Percentiles rank a stretch among this genome's conserved stretches.
Evolutionary conservation across 2,888 invertebrate species (phyloP).

Genomic region (Diachrysia chrysitis): DNA sequence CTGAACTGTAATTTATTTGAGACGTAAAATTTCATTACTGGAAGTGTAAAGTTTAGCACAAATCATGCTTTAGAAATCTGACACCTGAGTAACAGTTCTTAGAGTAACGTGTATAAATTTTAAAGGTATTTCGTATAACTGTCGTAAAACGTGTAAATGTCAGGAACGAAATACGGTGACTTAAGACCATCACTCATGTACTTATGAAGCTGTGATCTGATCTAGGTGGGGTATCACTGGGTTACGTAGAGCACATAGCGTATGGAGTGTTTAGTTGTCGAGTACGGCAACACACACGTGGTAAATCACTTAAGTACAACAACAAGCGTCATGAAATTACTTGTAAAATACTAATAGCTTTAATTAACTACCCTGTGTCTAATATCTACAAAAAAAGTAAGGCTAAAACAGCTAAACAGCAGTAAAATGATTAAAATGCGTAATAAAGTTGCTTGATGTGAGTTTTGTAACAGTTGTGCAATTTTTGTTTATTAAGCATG

Average conservation of each 20-base stretch:
- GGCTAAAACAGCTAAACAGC: no score
- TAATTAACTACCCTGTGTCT: no score
- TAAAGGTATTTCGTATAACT: conserved; percentile 24
- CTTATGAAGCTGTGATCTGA: conserved; percentile 16
- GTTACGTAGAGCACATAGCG: conserved; percentile 10
- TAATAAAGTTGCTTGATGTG: no score
- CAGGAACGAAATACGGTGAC: conserved; percentile 39
- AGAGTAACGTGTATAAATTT: conserved; percentile 45
- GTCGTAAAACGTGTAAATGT: conserved; percentile 46
- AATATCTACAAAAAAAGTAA: no score
- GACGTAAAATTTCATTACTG: conserved; percentile 35
- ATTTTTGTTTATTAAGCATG: not conserved
- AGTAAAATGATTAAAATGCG: no score
- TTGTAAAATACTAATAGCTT: no score
- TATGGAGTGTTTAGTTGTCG: not conserved
- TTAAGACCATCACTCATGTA: conserved; percentile 34
- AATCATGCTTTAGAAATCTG: conserved; percentile 52
- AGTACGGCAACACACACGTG: not conserved
- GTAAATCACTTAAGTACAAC: not conserved
- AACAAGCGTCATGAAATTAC: no score
- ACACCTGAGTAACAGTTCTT: conserved; percentile 31
- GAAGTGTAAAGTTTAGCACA: conserved; percentile 40
- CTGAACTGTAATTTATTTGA: conserved; percentile 33
- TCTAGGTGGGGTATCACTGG: conserved; percentile 10
- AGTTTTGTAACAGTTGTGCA: no score